Percentiles rank a stretch among this genome's conserved stretches.
Conservation (phyloP, 2,797 vertebrate genomes). For the Melopsittacus undulatus region DNA sequence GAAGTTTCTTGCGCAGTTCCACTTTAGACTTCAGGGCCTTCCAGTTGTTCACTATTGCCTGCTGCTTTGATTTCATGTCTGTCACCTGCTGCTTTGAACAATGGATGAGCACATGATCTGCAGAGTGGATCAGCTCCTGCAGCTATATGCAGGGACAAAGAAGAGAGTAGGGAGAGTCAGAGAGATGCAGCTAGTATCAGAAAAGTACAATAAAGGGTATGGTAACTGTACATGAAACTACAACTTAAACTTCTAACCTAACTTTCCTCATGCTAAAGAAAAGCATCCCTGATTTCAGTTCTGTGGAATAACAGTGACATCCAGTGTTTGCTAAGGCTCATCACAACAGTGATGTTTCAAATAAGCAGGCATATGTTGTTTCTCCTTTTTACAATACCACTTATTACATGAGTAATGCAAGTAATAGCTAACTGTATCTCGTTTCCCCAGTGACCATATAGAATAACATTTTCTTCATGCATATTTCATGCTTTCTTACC, state of each 20-base stretch:
- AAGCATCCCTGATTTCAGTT: background rate
- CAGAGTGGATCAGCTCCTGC: constrained; percentile 81
- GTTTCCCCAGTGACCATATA: background rate
- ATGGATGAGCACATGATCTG: constrained; percentile 66
- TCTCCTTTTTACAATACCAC: background rate
- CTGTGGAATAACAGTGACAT: constrained; percentile 46
- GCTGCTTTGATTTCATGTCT: constrained; percentile 78
- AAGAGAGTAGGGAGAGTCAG: background rate
- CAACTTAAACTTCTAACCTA: background rate
- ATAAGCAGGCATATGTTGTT: background rate
- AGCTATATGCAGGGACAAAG: constrained; percentile 70
- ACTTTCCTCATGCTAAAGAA: background rate
- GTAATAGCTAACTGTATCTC: background rate
- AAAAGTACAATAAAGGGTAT: background rate
- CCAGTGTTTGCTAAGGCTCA: constrained; percentile 39
- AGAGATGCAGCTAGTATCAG: background rate
- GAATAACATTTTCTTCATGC: background rate
- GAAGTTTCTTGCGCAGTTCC: constrained; percentile 75
- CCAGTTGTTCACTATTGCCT: constrained; percentile 83
- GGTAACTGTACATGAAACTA: background rate
- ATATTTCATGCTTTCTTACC: background rate
- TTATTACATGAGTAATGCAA: background rate
- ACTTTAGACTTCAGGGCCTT: constrained; percentile 77
- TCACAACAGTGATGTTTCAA: background rate
- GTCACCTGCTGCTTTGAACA: constrained; percentile 70